Conservation (phyloP, 2,113 vertebrate genomes). For the Phylloscopus trochiloides region DNA sequence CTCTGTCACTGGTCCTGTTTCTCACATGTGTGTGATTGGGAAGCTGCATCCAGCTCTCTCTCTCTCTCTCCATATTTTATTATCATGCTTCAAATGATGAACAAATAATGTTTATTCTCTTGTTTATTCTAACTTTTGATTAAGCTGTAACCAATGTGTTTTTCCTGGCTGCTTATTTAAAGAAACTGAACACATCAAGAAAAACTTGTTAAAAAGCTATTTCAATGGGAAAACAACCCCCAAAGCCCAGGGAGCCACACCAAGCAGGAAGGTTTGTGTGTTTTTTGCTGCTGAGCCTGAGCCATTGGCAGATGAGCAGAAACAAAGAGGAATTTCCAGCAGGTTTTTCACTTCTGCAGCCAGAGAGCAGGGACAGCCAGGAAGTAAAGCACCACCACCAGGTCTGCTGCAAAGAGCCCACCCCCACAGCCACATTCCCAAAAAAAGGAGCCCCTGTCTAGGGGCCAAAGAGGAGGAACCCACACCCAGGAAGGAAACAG, state of each 20-base stretch:
- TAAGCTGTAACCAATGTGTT: not conserved
- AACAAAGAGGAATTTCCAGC: not conserved
- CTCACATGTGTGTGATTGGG: not conserved
- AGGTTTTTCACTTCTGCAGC: not conserved
- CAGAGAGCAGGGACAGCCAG: not conserved
- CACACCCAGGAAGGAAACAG: not conserved
- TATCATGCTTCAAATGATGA: not conserved
- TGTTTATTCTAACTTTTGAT: not conserved
- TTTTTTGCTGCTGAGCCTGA: not conserved
- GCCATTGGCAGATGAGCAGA: not conserved
- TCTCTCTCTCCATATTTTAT: not conserved
- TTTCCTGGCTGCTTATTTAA: not conserved
- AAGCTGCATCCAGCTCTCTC: not conserved
- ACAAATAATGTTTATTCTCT: not conserved
- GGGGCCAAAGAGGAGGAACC: rapidly evolving
- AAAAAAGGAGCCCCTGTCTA: not conserved
- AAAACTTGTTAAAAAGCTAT: not conserved
- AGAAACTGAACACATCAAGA: not conserved
- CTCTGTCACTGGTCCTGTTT: not conserved
- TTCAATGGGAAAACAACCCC: not conserved
- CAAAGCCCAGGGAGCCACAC: not conserved
- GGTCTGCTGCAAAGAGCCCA: not conserved
- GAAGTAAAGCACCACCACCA: rapidly evolving
- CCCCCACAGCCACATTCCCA: rapidly evolving
- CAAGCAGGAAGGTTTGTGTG: not conserved